phyloP scores from a whole-genome alignment of 1,140 invertebrate genomes.

The Drosophila parvula region DNA sequence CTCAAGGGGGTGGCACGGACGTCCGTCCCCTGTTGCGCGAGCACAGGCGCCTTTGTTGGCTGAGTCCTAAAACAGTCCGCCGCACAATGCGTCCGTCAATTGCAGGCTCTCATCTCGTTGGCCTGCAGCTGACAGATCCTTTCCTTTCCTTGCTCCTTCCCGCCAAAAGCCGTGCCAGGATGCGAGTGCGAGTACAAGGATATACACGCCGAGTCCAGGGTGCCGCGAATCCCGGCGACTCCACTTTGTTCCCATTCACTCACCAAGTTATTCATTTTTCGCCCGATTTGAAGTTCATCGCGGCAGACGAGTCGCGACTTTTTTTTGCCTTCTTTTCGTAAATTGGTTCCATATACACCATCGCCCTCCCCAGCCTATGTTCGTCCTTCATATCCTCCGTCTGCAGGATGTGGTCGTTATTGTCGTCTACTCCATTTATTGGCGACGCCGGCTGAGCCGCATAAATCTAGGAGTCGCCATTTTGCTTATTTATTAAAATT shows the following conservation, averaged over 20 bases:
- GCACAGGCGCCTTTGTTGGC: slow-evolving; percentile 64
- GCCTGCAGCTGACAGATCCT: slow-evolving; percentile 70
- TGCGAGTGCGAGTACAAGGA: slow-evolving; percentile 17
- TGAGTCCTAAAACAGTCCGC: slow-evolving; percentile 73
- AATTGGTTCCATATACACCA: slow-evolving; percentile 62
- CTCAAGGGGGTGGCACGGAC: slow-evolving; percentile 5
- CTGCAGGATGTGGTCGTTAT: slow-evolving; percentile 37
- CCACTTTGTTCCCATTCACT: slow-evolving; percentile 51
- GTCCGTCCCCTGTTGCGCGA: slow-evolving; percentile 67
- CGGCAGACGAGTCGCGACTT: slow-evolving; percentile 29
- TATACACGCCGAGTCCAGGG: slow-evolving; percentile 20
- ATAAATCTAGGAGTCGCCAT: slow-evolving; percentile 74
- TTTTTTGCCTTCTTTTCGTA: slow-evolving; percentile 43
- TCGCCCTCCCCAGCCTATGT: not conserved
- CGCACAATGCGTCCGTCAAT: slow-evolving; percentile 78
- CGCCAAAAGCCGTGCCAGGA: slow-evolving; percentile 10
- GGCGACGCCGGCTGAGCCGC: slow-evolving; percentile 50
- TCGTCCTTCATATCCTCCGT: not conserved
- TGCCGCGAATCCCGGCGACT: slow-evolving; percentile 14
- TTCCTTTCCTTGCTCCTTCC: slow-evolving; percentile 36
- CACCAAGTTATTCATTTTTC: slow-evolving; percentile 68
- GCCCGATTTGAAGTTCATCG: slow-evolving; percentile 73
- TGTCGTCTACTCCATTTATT: slow-evolving; percentile 69
- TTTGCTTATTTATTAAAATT: slow-evolving; percentile 81
- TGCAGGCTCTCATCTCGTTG: slow-evolving; percentile 53